Conservation (phyloP, 2,113 vertebrate genomes). For the Gymnobelideus leadbeateri region DNA sequence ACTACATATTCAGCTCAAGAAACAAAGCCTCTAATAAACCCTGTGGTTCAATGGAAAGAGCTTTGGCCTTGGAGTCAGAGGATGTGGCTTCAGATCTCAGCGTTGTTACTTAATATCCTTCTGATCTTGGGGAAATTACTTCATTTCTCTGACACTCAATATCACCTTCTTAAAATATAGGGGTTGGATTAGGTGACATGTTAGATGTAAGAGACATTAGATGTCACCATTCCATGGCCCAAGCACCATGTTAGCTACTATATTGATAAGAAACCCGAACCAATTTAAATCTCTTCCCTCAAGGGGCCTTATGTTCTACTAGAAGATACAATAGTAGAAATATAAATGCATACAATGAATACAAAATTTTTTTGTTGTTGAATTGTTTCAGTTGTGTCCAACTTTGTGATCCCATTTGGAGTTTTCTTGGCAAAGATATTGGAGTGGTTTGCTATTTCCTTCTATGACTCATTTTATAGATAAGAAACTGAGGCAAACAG, state of each 20-base stretch:
- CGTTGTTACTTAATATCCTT: not conserved
- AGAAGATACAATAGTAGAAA: not conserved
- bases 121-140: not conserved
- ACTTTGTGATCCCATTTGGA: not conserved
- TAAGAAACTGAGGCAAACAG: not conserved
- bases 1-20: not conserved
- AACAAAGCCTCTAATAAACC: not conserved
- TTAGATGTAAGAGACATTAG: too few species aligned
- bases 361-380: not conserved
- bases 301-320: not conserved
- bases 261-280: not conserved
- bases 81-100: not conserved
- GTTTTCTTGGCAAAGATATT: not conserved
- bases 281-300: not conserved
- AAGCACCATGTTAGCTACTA: not conserved
- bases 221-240: too few species aligned
- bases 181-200: not conserved
- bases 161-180: not conserved
- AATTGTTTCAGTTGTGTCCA: not conserved
- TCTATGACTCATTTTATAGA: not conserved
- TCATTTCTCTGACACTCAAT: not conserved
- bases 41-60: not conserved
- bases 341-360: not conserved
- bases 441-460: not conserved
- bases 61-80: not conserved